Percentiles rank a stretch among this genome's conserved stretches.
Conservation (phyloP, 2,797 vertebrate genomes). For the Coregonus ussuriensis region DNA sequence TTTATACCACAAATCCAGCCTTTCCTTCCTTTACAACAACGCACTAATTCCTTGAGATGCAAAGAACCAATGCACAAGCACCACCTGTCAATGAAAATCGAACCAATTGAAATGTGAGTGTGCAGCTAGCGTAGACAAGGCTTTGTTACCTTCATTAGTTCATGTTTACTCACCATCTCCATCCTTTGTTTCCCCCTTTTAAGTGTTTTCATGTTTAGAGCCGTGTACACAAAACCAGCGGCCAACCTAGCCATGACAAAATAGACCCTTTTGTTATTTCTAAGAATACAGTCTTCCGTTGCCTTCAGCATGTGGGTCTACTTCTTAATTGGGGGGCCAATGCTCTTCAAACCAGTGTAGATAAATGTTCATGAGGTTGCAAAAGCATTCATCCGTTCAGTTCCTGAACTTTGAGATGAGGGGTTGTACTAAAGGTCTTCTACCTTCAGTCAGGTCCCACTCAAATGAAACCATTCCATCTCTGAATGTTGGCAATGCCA, state of each 20-base stretch:
- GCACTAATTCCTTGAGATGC: not conserved
- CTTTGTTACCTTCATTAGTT: constrained; percentile 1
- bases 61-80: not conserved
- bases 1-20: not conserved
- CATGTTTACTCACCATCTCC: not conserved
- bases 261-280: not conserved
- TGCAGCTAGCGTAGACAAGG: not conserved
- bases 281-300: not conserved
- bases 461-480: not conserved
- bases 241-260: not conserved
- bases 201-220: not conserved
- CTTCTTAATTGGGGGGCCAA: constrained; percentile 2
- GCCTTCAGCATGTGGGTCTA: not conserved
- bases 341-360: not conserved
- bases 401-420: not conserved
- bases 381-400: not conserved
- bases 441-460: not conserved
- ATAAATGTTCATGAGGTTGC: not conserved
- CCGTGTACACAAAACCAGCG: not conserved
- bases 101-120: not conserved
- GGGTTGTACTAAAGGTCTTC: not conserved
- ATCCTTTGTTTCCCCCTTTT: not conserved
- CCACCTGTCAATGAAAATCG: not conserved
- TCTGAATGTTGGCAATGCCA: not conserved
- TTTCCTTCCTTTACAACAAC: not conserved